phyloP scores from a whole-genome alignment of 2,888 invertebrate genomes.

The Lasioglossum villosulum region DNA sequence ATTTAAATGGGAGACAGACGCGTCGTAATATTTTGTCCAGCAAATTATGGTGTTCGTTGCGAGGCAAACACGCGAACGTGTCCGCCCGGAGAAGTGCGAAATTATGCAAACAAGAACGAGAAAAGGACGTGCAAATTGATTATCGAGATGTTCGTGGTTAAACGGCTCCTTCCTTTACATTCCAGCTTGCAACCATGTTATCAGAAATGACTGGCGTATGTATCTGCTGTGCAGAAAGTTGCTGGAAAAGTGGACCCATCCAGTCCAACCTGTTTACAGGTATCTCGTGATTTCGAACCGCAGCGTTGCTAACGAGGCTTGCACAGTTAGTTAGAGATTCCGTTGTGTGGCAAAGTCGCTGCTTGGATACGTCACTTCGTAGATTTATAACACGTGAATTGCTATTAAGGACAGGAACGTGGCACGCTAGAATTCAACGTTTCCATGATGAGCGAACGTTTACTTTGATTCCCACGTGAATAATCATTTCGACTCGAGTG shows the following conservation, averaged over 20 bases:
- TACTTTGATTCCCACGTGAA: neutral
- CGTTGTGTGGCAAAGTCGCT: slow-evolving; percentile 4
- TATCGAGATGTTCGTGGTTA: neutral
- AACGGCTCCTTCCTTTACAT: neutral
- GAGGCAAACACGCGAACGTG: neutral
- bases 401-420: slow-evolving; percentile 12
- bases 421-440: neutral
- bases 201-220: neutral
- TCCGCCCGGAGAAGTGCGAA: neutral
- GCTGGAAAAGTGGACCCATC: slow-evolving; percentile 14
- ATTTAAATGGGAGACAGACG: neutral
- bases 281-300: slow-evolving; percentile 13
- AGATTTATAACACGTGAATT: slow-evolving; percentile 18
- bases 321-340: slow-evolving; percentile 17
- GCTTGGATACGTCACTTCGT: neutral
- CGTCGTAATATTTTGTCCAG: neutral
- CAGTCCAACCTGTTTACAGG: slow-evolving; percentile 18
- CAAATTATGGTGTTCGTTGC: neutral
- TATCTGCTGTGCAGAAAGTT: slow-evolving; percentile 2
- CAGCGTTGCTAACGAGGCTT: slow-evolving; percentile 9
- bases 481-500: neutral
- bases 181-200: slow-evolving; percentile 2
- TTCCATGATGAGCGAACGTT: neutral
- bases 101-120: neutral
- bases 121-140: neutral